Evolutionary conservation across 2,888 invertebrate genomes (phyloP).

Genomic region (Caenorhabditis sp.): DNA sequence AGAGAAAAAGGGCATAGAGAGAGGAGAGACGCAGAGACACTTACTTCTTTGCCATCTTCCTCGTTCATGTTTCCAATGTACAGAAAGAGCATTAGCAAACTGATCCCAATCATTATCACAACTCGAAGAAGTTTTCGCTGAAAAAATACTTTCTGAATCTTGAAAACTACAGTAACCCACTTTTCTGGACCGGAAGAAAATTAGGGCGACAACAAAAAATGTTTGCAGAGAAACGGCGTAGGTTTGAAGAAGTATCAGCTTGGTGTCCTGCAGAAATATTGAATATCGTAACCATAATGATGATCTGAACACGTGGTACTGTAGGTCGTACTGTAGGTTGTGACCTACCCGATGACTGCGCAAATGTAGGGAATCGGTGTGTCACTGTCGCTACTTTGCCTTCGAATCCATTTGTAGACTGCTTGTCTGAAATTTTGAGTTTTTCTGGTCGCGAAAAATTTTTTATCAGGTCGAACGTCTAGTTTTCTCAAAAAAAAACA

Average conservation of each 20-base stretch:
- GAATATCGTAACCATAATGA: constrained; percentile 67
- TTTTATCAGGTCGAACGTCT: no score
- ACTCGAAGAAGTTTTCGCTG: constrained; percentile 57
- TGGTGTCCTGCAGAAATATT: constrained; percentile 64
- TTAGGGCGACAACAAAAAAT: constrained; percentile 60
- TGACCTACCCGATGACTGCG: constrained; percentile 58
- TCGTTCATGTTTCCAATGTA: constrained; percentile 53
- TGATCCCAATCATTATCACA: constrained; percentile 39
- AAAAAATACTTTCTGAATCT: constrained; percentile 9
- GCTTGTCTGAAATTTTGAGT: constrained; percentile 64
- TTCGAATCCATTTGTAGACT: constrained; percentile 67
- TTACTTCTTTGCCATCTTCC: constrained; percentile 61
- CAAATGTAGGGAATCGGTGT: constrained; percentile 66
- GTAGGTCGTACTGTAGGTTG: background rate
- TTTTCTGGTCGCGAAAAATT: no score
- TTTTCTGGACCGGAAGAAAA: constrained; percentile 64
- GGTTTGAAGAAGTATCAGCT: constrained; percentile 59
- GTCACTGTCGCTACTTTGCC: constrained; percentile 64
- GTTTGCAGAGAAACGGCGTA: constrained; percentile 67
- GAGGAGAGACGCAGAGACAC: constrained; percentile 1
- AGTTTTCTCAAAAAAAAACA: no score
- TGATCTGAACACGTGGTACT: constrained; percentile 46
- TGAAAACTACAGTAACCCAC: constrained; percentile 17
- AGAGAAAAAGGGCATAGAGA: constrained; percentile 6
- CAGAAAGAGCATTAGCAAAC: constrained; percentile 52